Percentiles rank a stretch among this genome's conserved stretches.
These are phyloP conservation scores for Dynastes hyllus DNA, from an alignment of 2,888 invertebrate genomes.

Conservation along the genomic window DNA sequence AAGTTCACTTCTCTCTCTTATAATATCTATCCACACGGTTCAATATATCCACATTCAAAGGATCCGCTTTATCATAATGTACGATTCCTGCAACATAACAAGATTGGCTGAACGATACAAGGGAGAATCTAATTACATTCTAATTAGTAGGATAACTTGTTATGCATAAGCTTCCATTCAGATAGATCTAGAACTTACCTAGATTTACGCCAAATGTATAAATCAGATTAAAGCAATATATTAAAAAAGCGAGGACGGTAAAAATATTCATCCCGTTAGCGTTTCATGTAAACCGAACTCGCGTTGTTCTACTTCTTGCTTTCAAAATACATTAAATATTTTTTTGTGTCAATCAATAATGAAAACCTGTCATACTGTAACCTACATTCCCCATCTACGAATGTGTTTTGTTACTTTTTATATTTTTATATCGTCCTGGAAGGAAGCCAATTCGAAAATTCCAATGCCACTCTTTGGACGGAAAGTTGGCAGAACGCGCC, in stretches of 20 bases:
- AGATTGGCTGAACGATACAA: constrained; percentile 4
- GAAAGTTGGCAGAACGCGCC: constrained; percentile 19
- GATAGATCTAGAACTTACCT: constrained; percentile 12
- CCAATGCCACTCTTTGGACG: neutral
- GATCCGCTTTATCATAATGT: constrained; percentile 41
- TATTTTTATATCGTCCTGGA: constrained; percentile 47
- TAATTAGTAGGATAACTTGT: no score
- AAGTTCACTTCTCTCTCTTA: neutral
- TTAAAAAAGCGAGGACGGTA: constrained; percentile 13
- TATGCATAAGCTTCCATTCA: neutral
- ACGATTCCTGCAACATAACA: constrained; percentile 28
- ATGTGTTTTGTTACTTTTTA: constrained; percentile 23
- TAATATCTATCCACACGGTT: constrained; percentile 34
- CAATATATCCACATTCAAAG: constrained; percentile 28
- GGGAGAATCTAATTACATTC: neutral
- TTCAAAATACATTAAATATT: neutral
- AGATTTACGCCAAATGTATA: constrained; percentile 20
- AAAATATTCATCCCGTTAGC: constrained; percentile 34
- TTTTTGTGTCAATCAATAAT: neutral
- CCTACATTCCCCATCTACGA: constrained; percentile 8
- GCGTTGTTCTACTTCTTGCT: neutral
- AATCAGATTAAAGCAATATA: constrained; percentile 28
- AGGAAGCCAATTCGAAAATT: constrained; percentile 49
- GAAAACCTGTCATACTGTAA: neutral
- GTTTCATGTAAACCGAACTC: neutral